These are phyloP conservation scores for Merops nubicus DNA, from an alignment of 2,113 vertebrate genomes.

Conservation along the genomic window DNA sequence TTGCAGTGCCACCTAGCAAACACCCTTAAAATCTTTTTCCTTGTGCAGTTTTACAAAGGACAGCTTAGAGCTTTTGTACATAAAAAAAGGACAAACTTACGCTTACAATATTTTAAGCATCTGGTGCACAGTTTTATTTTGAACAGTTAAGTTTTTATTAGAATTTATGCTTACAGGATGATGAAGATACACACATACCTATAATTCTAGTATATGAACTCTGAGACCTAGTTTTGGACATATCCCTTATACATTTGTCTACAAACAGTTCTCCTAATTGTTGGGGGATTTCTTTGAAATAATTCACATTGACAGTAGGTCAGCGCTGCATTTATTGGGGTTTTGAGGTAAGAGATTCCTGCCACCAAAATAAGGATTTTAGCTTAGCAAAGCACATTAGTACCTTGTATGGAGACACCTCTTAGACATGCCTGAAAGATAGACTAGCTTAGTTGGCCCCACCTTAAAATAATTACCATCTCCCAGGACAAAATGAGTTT, in stretches of 20 bases:
- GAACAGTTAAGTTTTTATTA: background rate
- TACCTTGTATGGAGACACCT: background rate
- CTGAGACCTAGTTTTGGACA: background rate
- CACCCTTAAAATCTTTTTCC: background rate
- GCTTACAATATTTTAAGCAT: background rate
- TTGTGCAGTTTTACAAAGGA: background rate
- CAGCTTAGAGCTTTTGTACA: background rate
- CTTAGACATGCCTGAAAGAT: background rate
- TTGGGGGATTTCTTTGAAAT: background rate
- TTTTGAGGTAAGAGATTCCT: background rate
- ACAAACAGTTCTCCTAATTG: background rate
- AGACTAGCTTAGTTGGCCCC: background rate
- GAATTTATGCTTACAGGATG: background rate
- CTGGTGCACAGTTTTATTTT: background rate
- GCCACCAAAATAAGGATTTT: background rate
- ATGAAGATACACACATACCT: background rate
- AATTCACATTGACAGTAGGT: background rate
- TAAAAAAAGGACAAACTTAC: background rate
- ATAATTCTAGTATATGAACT: background rate
- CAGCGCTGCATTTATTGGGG: background rate
- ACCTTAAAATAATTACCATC: background rate
- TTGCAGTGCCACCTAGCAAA: constrained; percentile 70
- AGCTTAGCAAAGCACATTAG: background rate
- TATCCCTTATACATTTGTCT: background rate
- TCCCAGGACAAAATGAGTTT: background rate